Evolutionary conservation across 2,888 invertebrate genomes (phyloP).

Genomic region (Zygothrica quintamaculata): DNA sequence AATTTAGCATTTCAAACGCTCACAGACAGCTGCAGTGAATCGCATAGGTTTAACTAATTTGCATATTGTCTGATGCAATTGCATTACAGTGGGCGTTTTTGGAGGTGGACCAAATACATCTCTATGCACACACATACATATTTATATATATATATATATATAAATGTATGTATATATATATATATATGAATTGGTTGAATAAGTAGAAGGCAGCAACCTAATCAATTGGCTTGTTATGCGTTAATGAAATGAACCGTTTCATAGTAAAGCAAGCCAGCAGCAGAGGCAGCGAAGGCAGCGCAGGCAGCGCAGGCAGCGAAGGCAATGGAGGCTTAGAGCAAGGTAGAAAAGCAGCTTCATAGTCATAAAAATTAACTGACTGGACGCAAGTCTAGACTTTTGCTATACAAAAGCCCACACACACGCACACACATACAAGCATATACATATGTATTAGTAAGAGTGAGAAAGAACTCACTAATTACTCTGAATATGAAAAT

Average conservation of each 20-base stretch:
- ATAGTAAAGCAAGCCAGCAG: constrained; percentile 16
- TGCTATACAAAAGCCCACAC: constrained; percentile 5
- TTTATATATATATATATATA: no score
- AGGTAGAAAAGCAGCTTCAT: constrained; percentile 1
- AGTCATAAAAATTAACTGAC: constrained; percentile 23
- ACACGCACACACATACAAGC: constrained; percentile 5
- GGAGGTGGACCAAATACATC: no score
- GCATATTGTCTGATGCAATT: constrained; percentile 69
- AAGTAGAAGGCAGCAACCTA: constrained; percentile 29
- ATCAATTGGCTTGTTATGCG: constrained; percentile 68
- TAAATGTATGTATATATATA: no score
- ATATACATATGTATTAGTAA: background rate
- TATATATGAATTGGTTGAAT: background rate
- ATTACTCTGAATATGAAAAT: constrained; percentile 60
- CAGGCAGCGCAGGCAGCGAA: background rate
- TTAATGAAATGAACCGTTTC: constrained; percentile 43
- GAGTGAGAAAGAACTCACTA: constrained; percentile 29
- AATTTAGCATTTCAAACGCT: constrained; percentile 65
- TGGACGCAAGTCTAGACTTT: constrained; percentile 38
- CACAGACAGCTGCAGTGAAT: constrained; percentile 65
- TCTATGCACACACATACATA: no score
- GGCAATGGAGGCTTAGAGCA: no score
- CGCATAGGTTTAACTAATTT: constrained; percentile 66
- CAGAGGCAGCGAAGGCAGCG: constrained; percentile 1
- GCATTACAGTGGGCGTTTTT: constrained; percentile 41